Evolutionary conservation across 2,113 vertebrate genomes (phyloP), one percentile per base, ranked within the genome.

Genomic region (Anguilla rostrata): DNA sequence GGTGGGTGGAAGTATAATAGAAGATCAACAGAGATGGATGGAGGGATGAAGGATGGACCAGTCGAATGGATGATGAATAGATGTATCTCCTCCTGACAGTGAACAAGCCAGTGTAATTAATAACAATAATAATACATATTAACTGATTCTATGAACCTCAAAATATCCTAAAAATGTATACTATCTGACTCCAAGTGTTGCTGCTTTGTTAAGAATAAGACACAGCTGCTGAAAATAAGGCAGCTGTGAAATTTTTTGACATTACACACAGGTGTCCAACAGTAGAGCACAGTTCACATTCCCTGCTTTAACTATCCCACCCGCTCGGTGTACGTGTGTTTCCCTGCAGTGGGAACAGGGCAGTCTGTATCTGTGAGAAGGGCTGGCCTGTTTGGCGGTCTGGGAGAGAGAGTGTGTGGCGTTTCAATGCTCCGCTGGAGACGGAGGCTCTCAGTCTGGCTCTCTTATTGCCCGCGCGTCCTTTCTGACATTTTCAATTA

Each of bases 401-500:
- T 71, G 63, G 63, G 43, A 46, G 43, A 46, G 63, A 6, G 26
- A 22, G 60, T 63, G 4, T 16, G 60, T 22, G 18, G 60, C 15
- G 57, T 34, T 18, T 34, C 4, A 2, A 11, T 39, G 29, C 49
- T 18, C 60, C 2, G n/a, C 26, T 29, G 71, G 71, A 20, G 34
- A 71, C 7, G 40, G 6, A 84, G 83, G 60, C 40, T 41, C 40
- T 39, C n/a, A 84, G 83, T 20, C 83, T 71, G 83, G 14, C 39
- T 84, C 39, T 75, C 11, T 71, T 26, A n/a, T 12, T 46, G 18
- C 40, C 49, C 26, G 53, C 40, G n/a, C 15, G 71, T 14, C n/a
- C 83, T 78, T 78, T 78, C 63, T 84, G 83, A 84, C 83, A 84
- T 84, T 46, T 84, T 84, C 83, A 75, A 84, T 84, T 84, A 66